Evolutionary conservation across 2,797 vertebrate genomes (phyloP).

Genomic region (Sorex maritimensis): DNA sequence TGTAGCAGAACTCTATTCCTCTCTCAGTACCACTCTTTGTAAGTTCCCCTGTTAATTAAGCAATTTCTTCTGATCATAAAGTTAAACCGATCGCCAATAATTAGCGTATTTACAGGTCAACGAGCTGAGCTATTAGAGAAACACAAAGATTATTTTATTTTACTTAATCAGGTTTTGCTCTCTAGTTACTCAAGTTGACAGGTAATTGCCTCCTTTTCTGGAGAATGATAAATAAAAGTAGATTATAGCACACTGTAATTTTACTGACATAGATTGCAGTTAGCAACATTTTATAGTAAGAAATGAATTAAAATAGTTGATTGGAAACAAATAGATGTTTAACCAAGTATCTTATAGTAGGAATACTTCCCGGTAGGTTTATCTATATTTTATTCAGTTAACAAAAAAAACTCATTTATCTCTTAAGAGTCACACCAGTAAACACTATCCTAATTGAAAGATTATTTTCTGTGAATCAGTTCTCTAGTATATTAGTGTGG

Average conservation of each 20-base stretch:
- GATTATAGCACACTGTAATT: not conserved
- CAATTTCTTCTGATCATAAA: conserved; percentile 5
- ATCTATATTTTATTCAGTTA: not conserved
- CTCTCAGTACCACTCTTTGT: not conserved
- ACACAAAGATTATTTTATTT: not conserved
- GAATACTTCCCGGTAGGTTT: not conserved
- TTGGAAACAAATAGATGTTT: not conserved
- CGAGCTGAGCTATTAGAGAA: not conserved
- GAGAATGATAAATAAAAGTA: not conserved
- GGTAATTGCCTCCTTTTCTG: not conserved
- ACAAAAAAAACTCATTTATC: not conserved
- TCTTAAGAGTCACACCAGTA: not conserved
- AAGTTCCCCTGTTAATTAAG: not conserved
- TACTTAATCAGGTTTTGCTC: not conserved
- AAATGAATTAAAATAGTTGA: conserved; percentile 1
- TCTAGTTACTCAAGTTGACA: not conserved
- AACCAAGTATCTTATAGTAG: not conserved
- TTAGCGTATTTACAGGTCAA: not conserved
- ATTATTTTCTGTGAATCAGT: not conserved
- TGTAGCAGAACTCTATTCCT: not conserved
- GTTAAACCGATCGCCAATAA: not conserved
- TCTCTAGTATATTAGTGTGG: not conserved
- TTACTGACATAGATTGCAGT: not conserved
- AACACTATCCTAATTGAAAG: conserved; percentile 1
- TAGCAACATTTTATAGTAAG: not conserved